Percentiles rank a stretch among this genome's conserved stretches.
Conservation (phyloP, 2,797 vertebrate species). For the Adrianichthys oophorus region DNA sequence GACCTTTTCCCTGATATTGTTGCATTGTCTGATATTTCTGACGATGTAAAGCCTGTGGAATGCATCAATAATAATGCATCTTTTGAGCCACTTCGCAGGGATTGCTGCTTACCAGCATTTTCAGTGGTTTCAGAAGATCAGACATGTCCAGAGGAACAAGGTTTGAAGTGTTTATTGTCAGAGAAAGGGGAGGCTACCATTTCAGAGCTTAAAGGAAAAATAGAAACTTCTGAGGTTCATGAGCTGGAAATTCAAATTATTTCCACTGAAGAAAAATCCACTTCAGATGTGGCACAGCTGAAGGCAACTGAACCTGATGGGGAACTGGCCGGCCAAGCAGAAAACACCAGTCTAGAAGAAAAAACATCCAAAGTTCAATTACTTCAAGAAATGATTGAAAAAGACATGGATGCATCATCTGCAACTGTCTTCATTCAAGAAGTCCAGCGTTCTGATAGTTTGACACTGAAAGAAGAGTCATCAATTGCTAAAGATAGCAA, state of each 20-base stretch:
- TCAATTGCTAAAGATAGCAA: constrained; percentile 30
- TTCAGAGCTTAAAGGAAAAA: constrained; percentile 24
- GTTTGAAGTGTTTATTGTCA: neutral
- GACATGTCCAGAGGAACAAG: constrained; percentile 18
- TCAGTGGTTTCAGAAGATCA: constrained; percentile 5
- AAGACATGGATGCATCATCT: constrained; percentile 14
- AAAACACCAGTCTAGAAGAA: constrained; percentile 15
- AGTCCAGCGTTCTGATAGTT: constrained; percentile 10
- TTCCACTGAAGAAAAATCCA: constrained; percentile 13
- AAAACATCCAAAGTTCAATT: constrained; percentile 13
- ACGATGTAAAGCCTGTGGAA: constrained; percentile 15
- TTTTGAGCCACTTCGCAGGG: constrained; percentile 10
- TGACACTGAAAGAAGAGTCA: constrained; percentile 16
- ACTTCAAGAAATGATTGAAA: neutral
- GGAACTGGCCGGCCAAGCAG: constrained; percentile 2
- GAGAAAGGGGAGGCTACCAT: constrained; percentile 12
- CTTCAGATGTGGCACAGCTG: constrained; percentile 3
- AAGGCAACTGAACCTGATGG: constrained; percentile 6
- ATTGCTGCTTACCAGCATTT: constrained; percentile 25
- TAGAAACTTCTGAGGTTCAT: constrained; percentile 11
- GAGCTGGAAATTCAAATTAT: constrained; percentile 10
- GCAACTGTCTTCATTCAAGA: constrained; percentile 10
- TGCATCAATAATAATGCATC: constrained; percentile 6
- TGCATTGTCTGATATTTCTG: constrained; percentile 18
- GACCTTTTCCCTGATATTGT: constrained; percentile 18